Conservation (phyloP, 2,888 invertebrate genomes). For the Hoplodrina ambigua region DNA sequence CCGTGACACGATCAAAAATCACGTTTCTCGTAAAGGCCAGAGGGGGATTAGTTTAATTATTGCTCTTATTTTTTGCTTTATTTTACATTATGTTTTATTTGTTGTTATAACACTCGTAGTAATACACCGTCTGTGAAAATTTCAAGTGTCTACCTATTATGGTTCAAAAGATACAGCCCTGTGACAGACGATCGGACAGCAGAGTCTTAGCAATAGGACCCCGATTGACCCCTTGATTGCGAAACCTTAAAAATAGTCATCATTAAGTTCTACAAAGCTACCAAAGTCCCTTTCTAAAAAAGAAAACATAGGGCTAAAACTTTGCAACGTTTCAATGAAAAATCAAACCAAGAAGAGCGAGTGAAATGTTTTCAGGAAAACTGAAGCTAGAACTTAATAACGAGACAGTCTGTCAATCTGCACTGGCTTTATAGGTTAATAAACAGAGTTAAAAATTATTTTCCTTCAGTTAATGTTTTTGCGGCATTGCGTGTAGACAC, state of each 20-base stretch:
- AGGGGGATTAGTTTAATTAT: too few species aligned
- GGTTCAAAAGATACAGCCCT: too few species aligned
- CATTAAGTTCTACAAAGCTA: neutral
- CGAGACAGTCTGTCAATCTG: conserved; percentile 41
- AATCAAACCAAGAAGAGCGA: conserved; percentile 17
- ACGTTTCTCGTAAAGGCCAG: too few species aligned
- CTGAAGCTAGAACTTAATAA: conserved; percentile 19
- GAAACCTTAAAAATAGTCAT: neutral
- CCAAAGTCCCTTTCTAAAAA: conserved; percentile 1
- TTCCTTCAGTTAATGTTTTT: conserved; percentile 77
- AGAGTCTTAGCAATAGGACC: too few species aligned
- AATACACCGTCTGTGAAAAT: too few species aligned
- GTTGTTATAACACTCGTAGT: too few species aligned
- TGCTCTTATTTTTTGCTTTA: too few species aligned
- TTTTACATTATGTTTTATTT: too few species aligned
- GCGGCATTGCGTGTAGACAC: conserved; percentile 86
- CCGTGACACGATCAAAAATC: too few species aligned
- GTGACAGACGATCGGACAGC: too few species aligned
- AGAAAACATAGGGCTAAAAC: conserved; percentile 6
- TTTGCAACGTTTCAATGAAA: conserved; percentile 19
- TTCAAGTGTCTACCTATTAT: too few species aligned
- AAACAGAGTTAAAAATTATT: conserved; percentile 71
- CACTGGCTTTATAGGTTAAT: conserved; percentile 47
- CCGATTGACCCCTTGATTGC: too few species aligned
- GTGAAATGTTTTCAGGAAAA: conserved; percentile 22